Percentiles rank a stretch among this genome's conserved stretches.
phyloP scores from a whole-genome alignment of 2,113 vertebrate genomes.

The Nothobranchius kuhntae region DNA sequence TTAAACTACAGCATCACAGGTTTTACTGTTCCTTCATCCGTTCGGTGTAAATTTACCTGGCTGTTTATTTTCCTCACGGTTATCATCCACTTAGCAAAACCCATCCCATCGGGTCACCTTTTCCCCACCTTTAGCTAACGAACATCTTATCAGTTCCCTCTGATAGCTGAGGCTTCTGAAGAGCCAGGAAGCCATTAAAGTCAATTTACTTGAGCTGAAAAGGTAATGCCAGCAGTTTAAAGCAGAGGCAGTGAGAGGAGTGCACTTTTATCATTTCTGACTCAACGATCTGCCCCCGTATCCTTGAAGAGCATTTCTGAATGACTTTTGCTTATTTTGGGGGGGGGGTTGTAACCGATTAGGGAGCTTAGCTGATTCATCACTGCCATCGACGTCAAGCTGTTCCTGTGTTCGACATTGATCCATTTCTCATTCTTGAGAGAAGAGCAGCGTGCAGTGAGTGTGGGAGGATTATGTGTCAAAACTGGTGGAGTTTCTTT shows the following conservation, averaged over 20 bases:
- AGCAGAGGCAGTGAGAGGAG: constrained; percentile 25
- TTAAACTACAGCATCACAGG: too few relatives aligned
- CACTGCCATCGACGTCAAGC: constrained; percentile 26
- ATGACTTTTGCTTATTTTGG: constrained; percentile 30
- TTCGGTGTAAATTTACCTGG: too few relatives aligned
- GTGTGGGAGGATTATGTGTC: constrained; percentile 34
- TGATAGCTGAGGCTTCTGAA: neutral
- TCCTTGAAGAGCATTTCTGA: constrained; percentile 30
- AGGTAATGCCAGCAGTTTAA: constrained; percentile 35
- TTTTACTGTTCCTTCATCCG: too few relatives aligned
- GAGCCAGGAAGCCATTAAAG: constrained; percentile 32
- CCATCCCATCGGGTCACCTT: neutral
- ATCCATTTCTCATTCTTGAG: constrained; percentile 47
- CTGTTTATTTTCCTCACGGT: neutral
- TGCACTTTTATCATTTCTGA: constrained; percentile 38
- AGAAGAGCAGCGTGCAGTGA: neutral
- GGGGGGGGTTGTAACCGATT: constrained; percentile 29
- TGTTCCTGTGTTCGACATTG: constrained; percentile 29
- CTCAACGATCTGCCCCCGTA: constrained; percentile 13
- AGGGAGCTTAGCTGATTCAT: constrained; percentile 53
- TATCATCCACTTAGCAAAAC: neutral
- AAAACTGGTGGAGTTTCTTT: constrained; percentile 32
- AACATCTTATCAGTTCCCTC: constrained; percentile 18
- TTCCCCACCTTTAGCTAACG: constrained; percentile 14
- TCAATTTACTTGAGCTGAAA: constrained; percentile 30